These are phyloP conservation scores for Acronicta psi DNA, from an alignment of 2,888 invertebrate genomes.

Conservation along the genomic window DNA sequence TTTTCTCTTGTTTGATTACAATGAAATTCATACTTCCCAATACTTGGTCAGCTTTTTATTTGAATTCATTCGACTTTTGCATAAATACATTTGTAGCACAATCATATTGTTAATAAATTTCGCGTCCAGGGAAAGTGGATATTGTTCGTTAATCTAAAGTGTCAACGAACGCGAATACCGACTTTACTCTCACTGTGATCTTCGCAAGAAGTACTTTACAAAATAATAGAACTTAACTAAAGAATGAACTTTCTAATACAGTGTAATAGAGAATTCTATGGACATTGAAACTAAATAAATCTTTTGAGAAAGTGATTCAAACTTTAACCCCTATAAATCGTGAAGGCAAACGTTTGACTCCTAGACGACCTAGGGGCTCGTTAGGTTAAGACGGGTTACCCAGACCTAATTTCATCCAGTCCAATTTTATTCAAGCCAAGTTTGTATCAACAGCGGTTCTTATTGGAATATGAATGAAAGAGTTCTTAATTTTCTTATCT, in stretches of 20 bases:
- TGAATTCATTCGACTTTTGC: not conserved
- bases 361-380: slow-evolving; percentile 50
- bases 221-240: slow-evolving; percentile 36
- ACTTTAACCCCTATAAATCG: slow-evolving; percentile 54
- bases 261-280: slow-evolving; percentile 47
- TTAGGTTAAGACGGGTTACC: slow-evolving; percentile 39
- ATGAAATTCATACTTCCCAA: slow-evolving; percentile 1
- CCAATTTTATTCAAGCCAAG: slow-evolving; percentile 25
- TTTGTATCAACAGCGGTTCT: slow-evolving; percentile 28
- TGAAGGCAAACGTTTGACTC: slow-evolving; percentile 50
- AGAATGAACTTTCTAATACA: slow-evolving; percentile 42
- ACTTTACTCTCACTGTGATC: slow-evolving; percentile 33
- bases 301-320: slow-evolving; percentile 47
- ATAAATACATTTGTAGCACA: not conserved
- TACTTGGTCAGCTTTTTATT: not conserved
- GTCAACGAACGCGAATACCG: slow-evolving; percentile 30
- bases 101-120: not conserved
- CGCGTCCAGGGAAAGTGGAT: slow-evolving; percentile 30
- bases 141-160: slow-evolving; percentile 29
- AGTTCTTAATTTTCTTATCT: slow-evolving; percentile 32
- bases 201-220: slow-evolving; percentile 30
- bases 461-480: slow-evolving; percentile 31
- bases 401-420: slow-evolving; percentile 32
- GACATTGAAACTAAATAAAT: slow-evolving; percentile 49
- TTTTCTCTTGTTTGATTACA: slow-evolving; percentile 5